Conservation (phyloP, 2,113 vertebrate species). For the Melanerpes formicivorus region DNA sequence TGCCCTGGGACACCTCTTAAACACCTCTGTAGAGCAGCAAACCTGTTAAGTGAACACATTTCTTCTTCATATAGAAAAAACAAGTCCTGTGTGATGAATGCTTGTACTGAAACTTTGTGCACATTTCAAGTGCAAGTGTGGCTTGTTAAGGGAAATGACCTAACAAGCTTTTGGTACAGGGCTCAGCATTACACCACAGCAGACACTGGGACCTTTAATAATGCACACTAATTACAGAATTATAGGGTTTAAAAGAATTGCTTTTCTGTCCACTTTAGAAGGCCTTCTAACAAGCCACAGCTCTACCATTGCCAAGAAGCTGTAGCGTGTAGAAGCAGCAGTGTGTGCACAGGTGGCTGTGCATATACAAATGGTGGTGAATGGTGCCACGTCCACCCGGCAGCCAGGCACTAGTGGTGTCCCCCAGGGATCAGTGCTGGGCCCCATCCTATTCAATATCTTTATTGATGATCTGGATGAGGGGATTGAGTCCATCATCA, state of each 20-base stretch:
- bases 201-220: constrained; percentile 27
- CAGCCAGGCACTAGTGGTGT: too few species aligned
- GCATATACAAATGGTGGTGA: neutral
- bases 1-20: constrained; percentile 68
- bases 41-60: constrained; percentile 69
- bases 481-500: too few species aligned
- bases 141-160: constrained; percentile 61
- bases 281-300: neutral
- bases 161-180: constrained; percentile 36
- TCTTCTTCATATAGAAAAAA: constrained; percentile 46
- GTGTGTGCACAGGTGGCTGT: constrained; percentile 26
- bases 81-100: constrained; percentile 53
- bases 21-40: constrained; percentile 65
- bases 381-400: too few species aligned
- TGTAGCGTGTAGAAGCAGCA: neutral
- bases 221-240: constrained; percentile 22
- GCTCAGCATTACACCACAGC: constrained; percentile 16
- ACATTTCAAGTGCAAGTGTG: constrained; percentile 30
- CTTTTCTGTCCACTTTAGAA: constrained; percentile 22
- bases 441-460: too few species aligned
- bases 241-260: constrained; percentile 27
- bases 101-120: constrained; percentile 48
- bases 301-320: neutral
- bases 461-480: too few species aligned
- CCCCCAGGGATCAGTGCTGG: too few species aligned